phyloP scores from a whole-genome alignment of 2,113 vertebrate species.

The Neodon shergylaensis region DNA sequence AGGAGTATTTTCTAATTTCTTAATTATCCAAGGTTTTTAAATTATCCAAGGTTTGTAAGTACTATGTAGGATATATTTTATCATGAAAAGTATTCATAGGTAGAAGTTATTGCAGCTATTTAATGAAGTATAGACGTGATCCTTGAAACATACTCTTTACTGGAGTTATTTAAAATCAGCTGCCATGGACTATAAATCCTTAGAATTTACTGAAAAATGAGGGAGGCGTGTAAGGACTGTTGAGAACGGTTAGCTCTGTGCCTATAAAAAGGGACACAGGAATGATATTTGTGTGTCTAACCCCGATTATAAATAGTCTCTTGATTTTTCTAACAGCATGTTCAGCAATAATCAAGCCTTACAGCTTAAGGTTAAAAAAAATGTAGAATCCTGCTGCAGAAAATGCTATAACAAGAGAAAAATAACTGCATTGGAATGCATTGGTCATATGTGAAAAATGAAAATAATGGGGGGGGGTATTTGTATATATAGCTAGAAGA shows the following conservation, averaged over 20 bases:
- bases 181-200: constrained; percentile 46
- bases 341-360: constrained; percentile 49
- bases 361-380: constrained; percentile 56
- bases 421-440: neutral
- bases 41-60: constrained; percentile 3
- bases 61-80: constrained; percentile 49
- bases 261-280: constrained; percentile 61
- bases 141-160: constrained; percentile 29
- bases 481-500: neutral
- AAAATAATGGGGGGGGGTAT: neutral
- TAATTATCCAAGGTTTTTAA: constrained; percentile 42
- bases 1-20: constrained; percentile 53
- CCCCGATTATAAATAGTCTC: constrained; percentile 69
- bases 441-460: neutral
- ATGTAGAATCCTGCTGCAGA: neutral
- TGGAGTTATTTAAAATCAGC: constrained; percentile 69
- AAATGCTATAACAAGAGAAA: neutral
- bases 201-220: constrained; percentile 56
- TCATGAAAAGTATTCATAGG: constrained; percentile 20
- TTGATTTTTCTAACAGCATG: constrained; percentile 70
- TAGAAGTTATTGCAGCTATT: constrained; percentile 63
- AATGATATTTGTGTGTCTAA: constrained; percentile 73
- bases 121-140: constrained; percentile 31
- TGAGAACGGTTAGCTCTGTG: constrained; percentile 44
- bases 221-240: constrained; percentile 19